Base-by-base conservation (phyloP, 2,113 vertebrate species). In the Peromyscus maniculatus region DNA sequence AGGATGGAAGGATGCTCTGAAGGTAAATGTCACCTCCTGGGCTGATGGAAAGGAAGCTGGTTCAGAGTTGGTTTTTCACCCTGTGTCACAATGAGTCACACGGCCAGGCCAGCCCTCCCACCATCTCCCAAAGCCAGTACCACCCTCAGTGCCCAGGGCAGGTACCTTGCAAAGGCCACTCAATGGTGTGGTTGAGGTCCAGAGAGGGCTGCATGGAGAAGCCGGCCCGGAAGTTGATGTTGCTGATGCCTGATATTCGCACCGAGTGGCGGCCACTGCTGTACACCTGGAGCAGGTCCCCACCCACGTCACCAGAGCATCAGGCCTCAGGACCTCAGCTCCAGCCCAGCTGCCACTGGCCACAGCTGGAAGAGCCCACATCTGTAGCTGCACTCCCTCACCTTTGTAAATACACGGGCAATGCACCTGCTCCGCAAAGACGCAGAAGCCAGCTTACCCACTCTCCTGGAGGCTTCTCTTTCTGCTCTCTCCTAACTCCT, bases 231-330 rank as follows among this genome's bases (percentile, higher is more conserved):
- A 99, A 99, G 98, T 99, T 98, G 1, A 99, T 97, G 91, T 96
- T 98, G 96, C 99, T 99, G 98, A 99, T 98, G 52, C 99, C 99
- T 0, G 99, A 99, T 97, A 99, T 99, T 97, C 99, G 99, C 96
- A 99, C 98, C 0, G 99, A 99, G 83, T 99, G 99, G 22, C 99
- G 99, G 39, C 99, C 99, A 0, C 98, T 99, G 98, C 99, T 99
- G 52, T 98, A 99, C 71, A 99, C 98, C 99, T 99, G 97, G 78
- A 88, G 74, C 52, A 75, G 67, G 59, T 55, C 72, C 80, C 49
- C 22, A n/a, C 43, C 86, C 57, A 0, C 0, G 0, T 91, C 94
- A 93, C 31, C 7, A 0, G 5, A 43, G 46, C 0, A 1, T 26
- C 67, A 0, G 9, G 9, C 2, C 19, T 62, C 80, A 22, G 15